Percentiles rank a stretch among this genome's conserved stretches.
Conservation (phyloP, 1,140 invertebrate species). For the Drosophila ercepeae region DNA sequence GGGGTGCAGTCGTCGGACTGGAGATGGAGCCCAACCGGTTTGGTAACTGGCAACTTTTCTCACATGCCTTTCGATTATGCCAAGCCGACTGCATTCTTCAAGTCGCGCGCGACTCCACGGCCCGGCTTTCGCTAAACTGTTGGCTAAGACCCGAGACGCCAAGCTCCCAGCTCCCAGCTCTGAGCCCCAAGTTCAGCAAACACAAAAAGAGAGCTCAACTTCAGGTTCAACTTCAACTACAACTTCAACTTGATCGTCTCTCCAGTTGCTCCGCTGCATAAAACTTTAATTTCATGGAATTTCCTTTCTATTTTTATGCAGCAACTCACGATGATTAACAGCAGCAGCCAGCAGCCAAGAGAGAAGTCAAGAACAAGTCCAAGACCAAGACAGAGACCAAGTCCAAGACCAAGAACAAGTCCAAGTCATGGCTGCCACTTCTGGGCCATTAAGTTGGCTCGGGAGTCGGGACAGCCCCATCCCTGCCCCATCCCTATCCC, state of each 20-base stretch:
- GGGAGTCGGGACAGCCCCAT: slow-evolving; percentile 4
- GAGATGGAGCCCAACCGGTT: slow-evolving; percentile 52
- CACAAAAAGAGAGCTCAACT: slow-evolving; percentile 37
- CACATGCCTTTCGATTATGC: slow-evolving; percentile 78
- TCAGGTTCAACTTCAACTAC: slow-evolving; percentile 50
- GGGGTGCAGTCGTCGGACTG: slow-evolving; percentile 39
- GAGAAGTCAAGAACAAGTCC: slow-evolving; percentile 36
- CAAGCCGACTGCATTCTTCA: slow-evolving; percentile 72
- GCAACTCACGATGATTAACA: slow-evolving; percentile 61
- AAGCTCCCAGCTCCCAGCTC: slow-evolving; percentile 3
- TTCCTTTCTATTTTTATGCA: slow-evolving; percentile 78
- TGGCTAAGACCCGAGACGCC: slow-evolving; percentile 31
- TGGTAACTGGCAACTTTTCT: slow-evolving; percentile 59
- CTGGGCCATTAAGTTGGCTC: slow-evolving; percentile 46
- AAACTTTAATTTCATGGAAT: slow-evolving; percentile 75
- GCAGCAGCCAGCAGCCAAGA: slow-evolving; percentile 19
- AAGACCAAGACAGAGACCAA: slow-evolving; percentile 48
- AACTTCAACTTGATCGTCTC: slow-evolving; percentile 41
- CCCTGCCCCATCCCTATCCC: slow-evolving; percentile 14
- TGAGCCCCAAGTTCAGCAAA: slow-evolving; percentile 60
- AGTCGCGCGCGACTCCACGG: slow-evolving; percentile 42
- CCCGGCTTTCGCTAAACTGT: slow-evolving; percentile 50
- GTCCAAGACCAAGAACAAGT: slow-evolving; percentile 47
- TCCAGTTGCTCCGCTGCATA: slow-evolving; percentile 47
- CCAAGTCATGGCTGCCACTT: slow-evolving; percentile 35